Conservation (phyloP, 2,113 vertebrate genomes). For the Urocolius indicus region DNA sequence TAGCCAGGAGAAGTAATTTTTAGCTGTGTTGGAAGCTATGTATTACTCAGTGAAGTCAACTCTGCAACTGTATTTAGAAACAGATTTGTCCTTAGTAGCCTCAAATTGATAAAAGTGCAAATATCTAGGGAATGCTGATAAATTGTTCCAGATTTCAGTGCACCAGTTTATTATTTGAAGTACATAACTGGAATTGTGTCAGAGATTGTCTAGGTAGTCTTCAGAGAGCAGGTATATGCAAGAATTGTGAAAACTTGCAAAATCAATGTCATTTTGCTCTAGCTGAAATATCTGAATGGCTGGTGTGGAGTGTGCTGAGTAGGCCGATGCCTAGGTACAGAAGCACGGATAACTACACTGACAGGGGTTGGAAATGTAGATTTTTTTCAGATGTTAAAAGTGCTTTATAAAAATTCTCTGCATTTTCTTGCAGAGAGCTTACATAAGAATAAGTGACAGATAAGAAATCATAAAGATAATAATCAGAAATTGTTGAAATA, state of each 20-base stretch:
- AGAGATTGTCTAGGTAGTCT: not conserved
- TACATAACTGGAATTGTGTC: not conserved
- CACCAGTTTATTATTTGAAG: not conserved
- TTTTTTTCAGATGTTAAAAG: not conserved
- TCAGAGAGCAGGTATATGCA: not conserved
- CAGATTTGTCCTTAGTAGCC: not conserved
- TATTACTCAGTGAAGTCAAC: not conserved
- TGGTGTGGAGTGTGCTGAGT: not conserved
- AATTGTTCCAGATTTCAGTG: not conserved
- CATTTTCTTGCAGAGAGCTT: not conserved
- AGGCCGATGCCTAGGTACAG: not conserved
- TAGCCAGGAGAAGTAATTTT: not conserved
- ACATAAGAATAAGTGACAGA: not conserved
- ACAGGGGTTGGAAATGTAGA: too few relatives aligned
- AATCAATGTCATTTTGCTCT: not conserved
- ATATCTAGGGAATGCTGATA: not conserved
- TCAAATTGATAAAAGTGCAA: not conserved
- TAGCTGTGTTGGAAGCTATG: not conserved
- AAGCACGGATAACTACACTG: not conserved
- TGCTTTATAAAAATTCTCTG: not conserved
- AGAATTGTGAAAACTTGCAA: not conserved
- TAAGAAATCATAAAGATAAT: not conserved
- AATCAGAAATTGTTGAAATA: not conserved
- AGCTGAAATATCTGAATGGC: not conserved
- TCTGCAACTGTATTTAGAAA: not conserved